Conservation (phyloP, 2,113 vertebrate species). For the Alouatta palliata region DNA sequence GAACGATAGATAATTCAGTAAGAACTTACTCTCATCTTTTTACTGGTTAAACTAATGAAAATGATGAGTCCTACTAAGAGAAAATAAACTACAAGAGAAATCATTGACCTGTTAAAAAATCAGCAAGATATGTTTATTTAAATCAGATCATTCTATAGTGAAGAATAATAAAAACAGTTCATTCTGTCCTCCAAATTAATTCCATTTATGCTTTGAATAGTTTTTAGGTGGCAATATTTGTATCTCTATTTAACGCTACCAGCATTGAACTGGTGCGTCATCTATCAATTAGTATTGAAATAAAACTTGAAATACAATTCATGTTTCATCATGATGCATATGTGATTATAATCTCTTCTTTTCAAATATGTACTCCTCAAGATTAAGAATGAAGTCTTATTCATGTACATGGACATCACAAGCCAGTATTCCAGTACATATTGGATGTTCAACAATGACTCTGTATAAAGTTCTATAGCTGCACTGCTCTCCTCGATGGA, state of each 20-base stretch:
- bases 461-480: neutral
- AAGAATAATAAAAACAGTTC: conserved; percentile 27
- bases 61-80: neutral
- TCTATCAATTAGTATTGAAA: neutral
- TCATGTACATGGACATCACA: neutral
- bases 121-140: neutral
- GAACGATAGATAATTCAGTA: conserved; percentile 1
- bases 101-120: conserved; percentile 6
- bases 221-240: neutral
- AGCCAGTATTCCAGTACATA: neutral
- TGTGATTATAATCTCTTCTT: neutral
- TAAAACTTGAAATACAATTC: conserved; percentile 27
- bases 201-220: neutral
- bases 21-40: conserved; percentile 15
- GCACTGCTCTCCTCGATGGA: neutral
- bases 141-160: neutral
- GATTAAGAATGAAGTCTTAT: neutral
- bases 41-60: neutral
- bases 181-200: neutral
- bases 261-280: neutral
- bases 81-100: neutral
- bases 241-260: neutral
- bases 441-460: neutral
- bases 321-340: neutral
- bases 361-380: neutral